Conservation (phyloP, 53 echinoderm and acorn worm genomes). For the Paelopatides confundens region DNA sequence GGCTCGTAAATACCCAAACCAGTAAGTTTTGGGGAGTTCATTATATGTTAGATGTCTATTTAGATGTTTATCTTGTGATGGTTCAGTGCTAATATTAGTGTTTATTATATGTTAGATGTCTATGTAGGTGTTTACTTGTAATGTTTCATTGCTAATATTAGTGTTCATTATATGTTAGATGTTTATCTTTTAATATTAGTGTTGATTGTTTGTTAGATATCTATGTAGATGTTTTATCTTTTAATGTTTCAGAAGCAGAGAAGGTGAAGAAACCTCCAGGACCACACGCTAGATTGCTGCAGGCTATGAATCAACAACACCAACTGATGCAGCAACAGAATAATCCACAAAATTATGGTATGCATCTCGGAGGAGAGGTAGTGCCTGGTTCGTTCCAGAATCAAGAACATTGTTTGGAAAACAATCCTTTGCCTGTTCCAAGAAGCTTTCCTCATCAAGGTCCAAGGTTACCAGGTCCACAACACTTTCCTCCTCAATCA, state of each 20-base stretch:
- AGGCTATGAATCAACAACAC: constrained; percentile 96
- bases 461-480: constrained; percentile 61
- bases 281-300: constrained; percentile 91
- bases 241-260: constrained; percentile 79
- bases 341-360: not conserved
- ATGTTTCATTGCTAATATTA: constrained; percentile 36
- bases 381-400: not conserved
- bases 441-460: constrained; percentile 21
- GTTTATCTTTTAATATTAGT: not conserved
- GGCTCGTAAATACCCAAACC: too few species aligned
- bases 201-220: not conserved
- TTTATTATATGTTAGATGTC: not conserved
- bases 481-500: constrained; percentile 25
- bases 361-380: constrained; percentile 1
- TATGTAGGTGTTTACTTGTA: not conserved
- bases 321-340: constrained; percentile 77
- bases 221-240: not conserved
- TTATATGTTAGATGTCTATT: not conserved
- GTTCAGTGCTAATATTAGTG: not conserved
- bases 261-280: constrained; percentile 93
- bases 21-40: too few species aligned
- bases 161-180: not conserved
- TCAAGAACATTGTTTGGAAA: not conserved
- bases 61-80: not conserved
- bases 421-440: not conserved